phyloP scores from a whole-genome alignment of 2,113 vertebrate genomes.

The Aspiorhynchus laticeps region DNA sequence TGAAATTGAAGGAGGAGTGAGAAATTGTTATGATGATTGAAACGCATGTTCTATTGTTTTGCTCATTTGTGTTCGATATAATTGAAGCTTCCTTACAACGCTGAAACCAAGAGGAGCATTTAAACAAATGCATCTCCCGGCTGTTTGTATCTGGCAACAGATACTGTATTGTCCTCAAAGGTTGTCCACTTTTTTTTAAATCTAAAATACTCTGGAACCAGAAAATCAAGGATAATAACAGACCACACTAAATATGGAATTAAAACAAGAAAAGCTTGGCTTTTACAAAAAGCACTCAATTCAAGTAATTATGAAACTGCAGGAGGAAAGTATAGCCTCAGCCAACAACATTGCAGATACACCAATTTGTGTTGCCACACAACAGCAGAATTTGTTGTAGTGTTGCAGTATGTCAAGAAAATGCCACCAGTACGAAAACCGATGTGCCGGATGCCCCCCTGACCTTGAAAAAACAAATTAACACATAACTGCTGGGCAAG shows the following conservation, averaged over 20 bases:
- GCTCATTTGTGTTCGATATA: slow-evolving; percentile 10
- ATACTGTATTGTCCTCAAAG: not conserved
- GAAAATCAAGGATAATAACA: slow-evolving; percentile 15
- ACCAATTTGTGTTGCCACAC: slow-evolving; percentile 24
- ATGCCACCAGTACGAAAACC: slow-evolving; percentile 24
- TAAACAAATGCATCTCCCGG: slow-evolving; percentile 7
- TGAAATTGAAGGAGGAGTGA: not conserved
- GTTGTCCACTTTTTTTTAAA: not conserved
- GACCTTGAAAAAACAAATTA: slow-evolving; percentile 49
- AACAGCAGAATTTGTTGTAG: slow-evolving; percentile 35
- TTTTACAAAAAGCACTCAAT: not conserved
- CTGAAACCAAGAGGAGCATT: slow-evolving; percentile 21
- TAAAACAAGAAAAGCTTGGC: not conserved
- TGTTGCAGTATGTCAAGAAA: slow-evolving; percentile 29
- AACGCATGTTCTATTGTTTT: not conserved
- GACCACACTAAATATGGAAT: not conserved
- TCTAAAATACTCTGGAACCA: not conserved
- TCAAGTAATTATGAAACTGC: slow-evolving; percentile 23
- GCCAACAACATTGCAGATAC: slow-evolving; percentile 22
- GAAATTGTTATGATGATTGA: not conserved
- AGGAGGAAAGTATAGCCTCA: slow-evolving; percentile 31
- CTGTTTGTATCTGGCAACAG: slow-evolving; percentile 23
- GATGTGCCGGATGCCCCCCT: slow-evolving; percentile 23
- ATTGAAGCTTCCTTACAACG: not conserved
- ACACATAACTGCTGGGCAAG: slow-evolving; percentile 37